Percentiles rank a stretch among this genome's conserved stretches.
Evolutionary conservation across 2,113 vertebrate genomes (phyloP).

Genomic region (Gallinago media): DNA sequence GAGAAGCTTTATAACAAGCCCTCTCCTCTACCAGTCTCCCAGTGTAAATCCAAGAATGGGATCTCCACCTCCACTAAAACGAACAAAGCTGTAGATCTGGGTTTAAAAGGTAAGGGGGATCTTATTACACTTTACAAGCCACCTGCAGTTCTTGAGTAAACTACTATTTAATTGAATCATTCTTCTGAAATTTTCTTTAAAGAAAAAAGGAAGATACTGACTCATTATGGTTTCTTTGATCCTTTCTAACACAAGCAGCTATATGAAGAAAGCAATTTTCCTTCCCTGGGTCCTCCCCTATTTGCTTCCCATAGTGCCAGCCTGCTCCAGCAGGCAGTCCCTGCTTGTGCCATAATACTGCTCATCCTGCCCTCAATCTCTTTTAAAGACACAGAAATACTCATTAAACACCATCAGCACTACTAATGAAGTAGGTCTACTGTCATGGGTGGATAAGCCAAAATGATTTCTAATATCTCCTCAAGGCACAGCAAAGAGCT

Average conservation of each 20-base stretch:
- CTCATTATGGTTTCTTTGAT: slow-evolving; percentile 51
- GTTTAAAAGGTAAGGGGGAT: slow-evolving; percentile 46
- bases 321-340: background rate
- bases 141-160: slow-evolving; percentile 48
- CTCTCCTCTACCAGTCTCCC: background rate
- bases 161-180: slow-evolving; percentile 34
- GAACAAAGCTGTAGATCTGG: slow-evolving; percentile 21
- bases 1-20: background rate
- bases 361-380: background rate
- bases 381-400: background rate
- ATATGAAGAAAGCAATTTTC: slow-evolving; percentile 16
- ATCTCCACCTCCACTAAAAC: slow-evolving; percentile 6
- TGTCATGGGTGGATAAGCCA: background rate
- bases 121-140: slow-evolving; percentile 60
- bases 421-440: background rate
- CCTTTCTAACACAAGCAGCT: background rate
- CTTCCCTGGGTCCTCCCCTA: background rate
- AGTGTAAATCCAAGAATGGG: background rate
- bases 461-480: background rate
- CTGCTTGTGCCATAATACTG: background rate
- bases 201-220: slow-evolving; percentile 14
- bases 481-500: background rate
- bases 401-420: background rate
- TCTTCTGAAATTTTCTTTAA: slow-evolving; percentile 45
- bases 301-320: background rate